These are phyloP conservation scores for Caenorhabditis sp. DNA, from an alignment of 2,888 invertebrate species.

Conservation along the genomic window DNA sequence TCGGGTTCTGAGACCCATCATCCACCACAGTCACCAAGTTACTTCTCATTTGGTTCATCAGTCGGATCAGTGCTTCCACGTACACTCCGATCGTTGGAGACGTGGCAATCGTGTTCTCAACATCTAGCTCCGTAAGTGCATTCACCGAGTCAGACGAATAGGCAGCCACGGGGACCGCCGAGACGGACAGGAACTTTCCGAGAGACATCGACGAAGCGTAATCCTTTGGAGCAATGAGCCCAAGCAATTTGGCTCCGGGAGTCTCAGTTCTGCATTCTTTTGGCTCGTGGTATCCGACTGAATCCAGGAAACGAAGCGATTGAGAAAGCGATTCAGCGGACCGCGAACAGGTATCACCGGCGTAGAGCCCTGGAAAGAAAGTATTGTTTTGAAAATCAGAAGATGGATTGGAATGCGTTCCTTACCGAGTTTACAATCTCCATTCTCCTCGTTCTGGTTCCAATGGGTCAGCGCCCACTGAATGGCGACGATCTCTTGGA, in stretches of 20 bases:
- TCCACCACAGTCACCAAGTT: constrained; percentile 75
- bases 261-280: constrained; percentile 71
- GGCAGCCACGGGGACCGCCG: constrained; percentile 72
- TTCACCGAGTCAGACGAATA: constrained; percentile 71
- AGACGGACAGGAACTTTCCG: constrained; percentile 70
- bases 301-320: constrained; percentile 76
- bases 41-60: constrained; percentile 69
- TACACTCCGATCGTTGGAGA: constrained; percentile 72
- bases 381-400: background rate
- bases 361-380: constrained; percentile 72
- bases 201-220: constrained; percentile 68
- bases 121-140: constrained; percentile 66
- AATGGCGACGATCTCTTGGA: constrained; percentile 79
- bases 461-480: constrained; percentile 79
- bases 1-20: constrained; percentile 61
- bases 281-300: constrained; percentile 77
- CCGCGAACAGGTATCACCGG: constrained; percentile 77
- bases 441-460: constrained; percentile 75
- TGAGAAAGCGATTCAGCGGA: constrained; percentile 76
- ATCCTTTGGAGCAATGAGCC: constrained; percentile 76
- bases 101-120: constrained; percentile 69
- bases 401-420: constrained; percentile 3
- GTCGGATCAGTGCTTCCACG: constrained; percentile 65
- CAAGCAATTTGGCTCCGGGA: constrained; percentile 65
- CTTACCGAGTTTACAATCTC: constrained; percentile 69